phyloP scores from a whole-genome alignment of 2,113 vertebrate genomes.

The Atractosteus spatula region DNA sequence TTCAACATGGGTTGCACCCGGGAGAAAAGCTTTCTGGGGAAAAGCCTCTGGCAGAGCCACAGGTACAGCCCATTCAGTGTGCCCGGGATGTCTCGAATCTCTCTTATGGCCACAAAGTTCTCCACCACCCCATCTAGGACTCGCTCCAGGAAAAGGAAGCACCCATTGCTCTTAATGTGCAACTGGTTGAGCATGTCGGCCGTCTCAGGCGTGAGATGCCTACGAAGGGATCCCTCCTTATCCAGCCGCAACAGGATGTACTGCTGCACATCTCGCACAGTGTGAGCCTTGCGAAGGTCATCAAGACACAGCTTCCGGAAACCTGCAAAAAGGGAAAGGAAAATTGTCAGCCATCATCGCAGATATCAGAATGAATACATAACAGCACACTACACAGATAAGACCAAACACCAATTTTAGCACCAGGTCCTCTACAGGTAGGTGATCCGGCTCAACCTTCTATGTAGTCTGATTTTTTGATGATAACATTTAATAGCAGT shows the following conservation, averaged over 20 bases:
- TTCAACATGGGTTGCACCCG: conserved; percentile 64
- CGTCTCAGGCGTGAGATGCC: conserved; percentile 69
- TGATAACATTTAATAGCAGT: no score
- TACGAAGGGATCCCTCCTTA: conserved; percentile 59
- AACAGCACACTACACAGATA: no score
- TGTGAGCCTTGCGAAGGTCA: conserved; percentile 66
- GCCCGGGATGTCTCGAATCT: conserved; percentile 75
- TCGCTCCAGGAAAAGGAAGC: conserved; percentile 74
- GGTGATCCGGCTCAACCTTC: no score
- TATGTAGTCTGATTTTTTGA: no score
- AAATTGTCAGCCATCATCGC: background rate
- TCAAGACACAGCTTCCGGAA: conserved; percentile 70
- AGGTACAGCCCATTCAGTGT: conserved; percentile 77
- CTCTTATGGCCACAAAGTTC: conserved; percentile 59
- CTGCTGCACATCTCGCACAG: conserved; percentile 70
- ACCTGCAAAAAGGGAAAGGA: conserved; percentile 44
- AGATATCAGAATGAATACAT: no score
- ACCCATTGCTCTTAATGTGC: conserved; percentile 77
- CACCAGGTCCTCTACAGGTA: no score
- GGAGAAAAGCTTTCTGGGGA: conserved; percentile 62
- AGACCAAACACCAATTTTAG: no score
- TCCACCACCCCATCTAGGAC: conserved; percentile 70
- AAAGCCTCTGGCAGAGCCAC: conserved; percentile 77
- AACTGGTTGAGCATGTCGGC: conserved; percentile 76
- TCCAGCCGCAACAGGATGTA: conserved; percentile 76